Evolutionary conservation across 2,113 vertebrate species (phyloP), one percentile per base, ranked within the genome.

Genomic region (Anguilla japonica): DNA sequence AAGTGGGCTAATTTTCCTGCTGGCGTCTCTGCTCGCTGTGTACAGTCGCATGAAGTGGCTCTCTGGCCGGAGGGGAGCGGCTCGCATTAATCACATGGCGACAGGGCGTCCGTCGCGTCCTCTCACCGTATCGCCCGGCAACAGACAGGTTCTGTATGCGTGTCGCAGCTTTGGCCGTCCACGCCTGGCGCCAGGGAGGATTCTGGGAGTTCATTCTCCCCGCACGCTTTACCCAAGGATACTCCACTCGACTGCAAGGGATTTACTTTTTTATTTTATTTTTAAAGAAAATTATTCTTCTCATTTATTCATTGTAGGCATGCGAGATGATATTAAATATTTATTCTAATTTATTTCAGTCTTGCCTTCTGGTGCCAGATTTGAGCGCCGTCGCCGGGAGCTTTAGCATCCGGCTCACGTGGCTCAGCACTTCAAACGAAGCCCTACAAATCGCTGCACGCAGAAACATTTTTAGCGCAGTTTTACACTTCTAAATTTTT

Each of bases 301-400:
- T 82, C 63, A 87, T 88, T 85, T 87, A 88, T 88, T 79, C 90
- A 91, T 41, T 43, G 9, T 83, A 71, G 83, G 85, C 85, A 83
- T 82, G 87, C 56, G 86, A 84, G 67, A 85, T 85, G 46, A 83
- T 81, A 88, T 88, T 86, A 87, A 85, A 87, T 82, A 89, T 89
- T 89, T 88, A 89, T 86, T 88, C 86, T 43, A 85, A 84, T 86
- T 53, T 63, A 71, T 81, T 79, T 81, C 83, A 79, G 81, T 75
- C 87, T 79, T 87, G 80, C 81, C 84, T 85, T 41, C 67, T 63
- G 78, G 81, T 57, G 85, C 79, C 50, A 41, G 40, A 79, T 88
- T 78, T 43, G 57, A 75, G 85, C 80, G 43, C 79, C 9, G 26
- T 50, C 57, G 22, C 79, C 82, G 34, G 56, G 18, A n/a, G 4